A percentile compares a stretch with the other conserved stretches of the same genome.
These are phyloP conservation scores for Tenthredo mesomela DNA, from an alignment of 2,888 invertebrate species.

Conservation along the genomic window DNA sequence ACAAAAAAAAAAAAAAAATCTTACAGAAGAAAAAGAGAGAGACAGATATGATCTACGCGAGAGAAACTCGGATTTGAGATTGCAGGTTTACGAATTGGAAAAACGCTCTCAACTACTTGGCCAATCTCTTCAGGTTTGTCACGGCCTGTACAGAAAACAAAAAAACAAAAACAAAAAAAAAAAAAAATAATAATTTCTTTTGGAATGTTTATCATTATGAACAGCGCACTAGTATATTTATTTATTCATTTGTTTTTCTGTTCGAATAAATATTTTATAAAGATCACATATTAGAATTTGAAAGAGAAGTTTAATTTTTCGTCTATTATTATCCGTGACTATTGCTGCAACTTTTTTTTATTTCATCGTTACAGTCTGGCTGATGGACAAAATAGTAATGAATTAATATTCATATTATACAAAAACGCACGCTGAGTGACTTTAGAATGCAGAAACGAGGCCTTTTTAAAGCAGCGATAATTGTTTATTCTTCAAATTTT, in stretches of 20 bases:
- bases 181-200: conserved; percentile 60
- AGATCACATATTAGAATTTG: background rate
- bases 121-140: conserved; percentile 77
- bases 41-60: conserved; percentile 77
- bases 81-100: conserved; percentile 78
- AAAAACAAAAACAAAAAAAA: conserved; percentile 58
- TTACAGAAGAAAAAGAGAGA: conserved; percentile 78
- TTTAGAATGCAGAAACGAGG: background rate
- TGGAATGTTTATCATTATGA: conserved; percentile 67
- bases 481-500: background rate
- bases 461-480: background rate
- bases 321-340: background rate
- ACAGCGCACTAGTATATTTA: conserved; percentile 17
- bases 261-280: background rate
- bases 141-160: conserved; percentile 71
- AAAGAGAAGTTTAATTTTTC: background rate
- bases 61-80: conserved; percentile 77
- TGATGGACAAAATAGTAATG: background rate
- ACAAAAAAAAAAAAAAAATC: conserved; percentile 69
- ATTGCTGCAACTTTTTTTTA: background rate
- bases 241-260: conserved; percentile 15
- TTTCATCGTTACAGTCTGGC: background rate
- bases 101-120: conserved; percentile 77
- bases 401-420: background rate
- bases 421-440: background rate